Base-by-base conservation (phyloP, 2,888 invertebrate genomes). In the Colletes collaris region DNA sequence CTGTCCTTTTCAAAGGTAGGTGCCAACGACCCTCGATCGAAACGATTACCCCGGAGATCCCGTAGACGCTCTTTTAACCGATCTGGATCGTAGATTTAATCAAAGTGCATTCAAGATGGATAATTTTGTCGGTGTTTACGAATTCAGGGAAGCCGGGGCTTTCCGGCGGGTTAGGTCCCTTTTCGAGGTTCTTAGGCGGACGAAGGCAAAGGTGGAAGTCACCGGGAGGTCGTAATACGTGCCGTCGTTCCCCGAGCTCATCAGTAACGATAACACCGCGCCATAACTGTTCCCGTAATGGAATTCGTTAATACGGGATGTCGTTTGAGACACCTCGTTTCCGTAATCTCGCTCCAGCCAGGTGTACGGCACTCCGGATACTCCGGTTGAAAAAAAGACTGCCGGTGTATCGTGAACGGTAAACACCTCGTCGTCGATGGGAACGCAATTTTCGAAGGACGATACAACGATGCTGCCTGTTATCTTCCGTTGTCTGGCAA, bases 281-380 rank as follows among this genome's bases (percentile, higher is more conserved):
- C 85, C 86, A 84, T 88, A 88, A 87, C 86, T 89, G 86, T 87
- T 82, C 77, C 84, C 84, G 89, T 92, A 91, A 91, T 91, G 90
- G 91, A 91, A 91, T 91, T 89, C 88, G 88, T 91, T 91, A 92
- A 92, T 91, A 90, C 86, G 77, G 81, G 86, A 90, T 89, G 90
- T 87, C 87, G 85, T 86, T 86, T 63, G 76, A 78, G 83, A 87
- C 87, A 84, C 85, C 82, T 87, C 87, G 86, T 85, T 86, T 79
- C 85, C 81, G 81, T 84, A 84, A 86, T 86, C 86, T 86, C 75
- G 64, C 81, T 19, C 66, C 67, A 58, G 71, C 76, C 80, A 82
- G 77, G 70, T 73, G 55, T 62, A 44, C 27, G 55, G 60, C 63
- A 60, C 19, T 69, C 65, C 52, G 56, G 74, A 80, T 86, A 75